Base-by-base conservation (phyloP, 1,140 invertebrate genomes). In the Macrocentrus cingulum region DNA sequence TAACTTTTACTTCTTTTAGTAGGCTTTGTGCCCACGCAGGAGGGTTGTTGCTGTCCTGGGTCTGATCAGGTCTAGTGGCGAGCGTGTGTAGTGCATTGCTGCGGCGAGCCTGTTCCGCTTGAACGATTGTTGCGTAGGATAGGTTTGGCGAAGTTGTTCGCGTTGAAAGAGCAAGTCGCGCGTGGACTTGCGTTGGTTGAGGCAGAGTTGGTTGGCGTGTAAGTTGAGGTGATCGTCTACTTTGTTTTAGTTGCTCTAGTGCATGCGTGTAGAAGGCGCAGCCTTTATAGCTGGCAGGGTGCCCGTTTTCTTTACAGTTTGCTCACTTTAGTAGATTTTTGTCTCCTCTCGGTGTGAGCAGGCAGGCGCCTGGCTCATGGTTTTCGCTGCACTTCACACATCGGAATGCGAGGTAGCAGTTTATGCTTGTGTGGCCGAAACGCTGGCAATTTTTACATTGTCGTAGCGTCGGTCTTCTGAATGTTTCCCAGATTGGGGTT, bases 201-300 rank as follows among this genome's bases (percentile, higher is more conserved):
- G n/a, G n/a, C n/a, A n/a, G n/a, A n/a, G n/a, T n/a, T n/a, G n/a
- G n/a, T n/a, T n/a, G n/a, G n/a, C n/a, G n/a, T n/a, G n/a, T n/a
- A n/a, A n/a, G n/a, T n/a, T 34, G 29, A 7, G 6, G 6, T 34
- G 29, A 11, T 16, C 19, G 18, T 13, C 39, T 29, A 2, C 22
- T 45, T 42, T 20, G 44, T 45, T 8, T 55, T 37, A 36, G 41
- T 19, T 8, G 18, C 0, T 0, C 13, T 1, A 32, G 3, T 13
- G 41, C 25, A 11, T 42, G 13, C 46, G 46, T 46, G 13, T 34
- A 13, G 25, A 8, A 52, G 15, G 41, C 16, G n/a, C 63, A 64
- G 0, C 56, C 63, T 32, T n/a, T 48, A 32, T 58, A 63, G 0
- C 32, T 58, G 0, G 64, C 64, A 0, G 62, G 62, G 50, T 64